Base-by-base conservation (phyloP, 2,113 vertebrate species). In the Periophthalmodon schlosseri region DNA sequence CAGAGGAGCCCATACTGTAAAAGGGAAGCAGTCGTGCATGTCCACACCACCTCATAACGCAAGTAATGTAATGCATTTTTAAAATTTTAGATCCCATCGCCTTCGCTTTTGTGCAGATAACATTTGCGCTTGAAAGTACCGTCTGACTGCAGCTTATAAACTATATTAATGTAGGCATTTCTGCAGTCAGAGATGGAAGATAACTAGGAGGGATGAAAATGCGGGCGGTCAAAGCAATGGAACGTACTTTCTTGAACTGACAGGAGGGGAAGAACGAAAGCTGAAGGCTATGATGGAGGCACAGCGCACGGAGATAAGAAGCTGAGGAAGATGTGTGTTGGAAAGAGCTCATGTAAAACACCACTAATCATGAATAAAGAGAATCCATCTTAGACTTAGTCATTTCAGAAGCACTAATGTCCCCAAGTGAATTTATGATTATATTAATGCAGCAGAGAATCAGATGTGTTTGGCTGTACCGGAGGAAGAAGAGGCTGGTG, bases 361-460 rank as follows among this genome's bases (percentile, higher is more conserved):
- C 39, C 2, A 44, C 81, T 70, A 74, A 81, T 69, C 78, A 67
- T 54, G 44, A 63, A 75, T 76, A 49, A 77, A 76, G 36, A 82
- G 75, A 84, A 60, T 46, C 13, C 65, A 33, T 87, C 68, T 74
- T 68, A 61, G 56, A 21, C 67, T 67, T n/a, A n/a, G 73, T 80
- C 80, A 81, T 78, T 57, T 68, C 56, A 52, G 3, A 68, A 73
- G 74, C 61, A 84, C 74, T 83, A 81, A 84, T 84, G 80, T 84
- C 71, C 70, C 73, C 74, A 15, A 56, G 78, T 87, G 73, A 84
- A 66, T 24, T 78, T 77, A 80, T 86, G 64, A 81, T 49, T 76
- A 79, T 66, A 68, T 68, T 80, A 75, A 78, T 76, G 69, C 75
- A 72, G 70, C 3, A 1, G 39, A 44, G 77, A 68, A 81, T 72